Conservation (phyloP, 2,888 invertebrate species). For the Platypus cylindrus region DNA sequence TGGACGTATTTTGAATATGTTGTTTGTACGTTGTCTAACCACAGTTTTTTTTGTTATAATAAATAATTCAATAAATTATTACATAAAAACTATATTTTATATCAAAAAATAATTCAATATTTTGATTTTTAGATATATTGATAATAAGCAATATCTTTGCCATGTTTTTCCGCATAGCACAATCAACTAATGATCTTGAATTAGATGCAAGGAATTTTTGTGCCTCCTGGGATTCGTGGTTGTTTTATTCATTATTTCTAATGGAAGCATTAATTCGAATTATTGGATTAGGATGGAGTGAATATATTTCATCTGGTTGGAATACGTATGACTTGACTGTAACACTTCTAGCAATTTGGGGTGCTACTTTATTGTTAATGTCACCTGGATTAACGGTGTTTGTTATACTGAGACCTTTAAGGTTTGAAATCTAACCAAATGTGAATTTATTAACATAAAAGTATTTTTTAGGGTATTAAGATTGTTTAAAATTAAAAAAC, state of each 20-base stretch:
- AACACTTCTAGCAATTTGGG: constrained; percentile 52
- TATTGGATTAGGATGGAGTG: constrained; percentile 54
- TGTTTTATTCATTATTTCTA: constrained; percentile 67
- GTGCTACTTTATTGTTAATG: constrained; percentile 52
- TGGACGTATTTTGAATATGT: constrained; percentile 64
- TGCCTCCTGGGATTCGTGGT: constrained; percentile 64
- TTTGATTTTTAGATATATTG: constrained; percentile 52
- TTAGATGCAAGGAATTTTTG: constrained; percentile 52
- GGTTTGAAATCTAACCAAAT: constrained; percentile 28
- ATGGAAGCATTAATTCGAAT: constrained; percentile 61
- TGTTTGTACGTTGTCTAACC: constrained; percentile 55
- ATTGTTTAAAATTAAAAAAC: constrained; percentile 65
- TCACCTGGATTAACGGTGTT: constrained; percentile 57
- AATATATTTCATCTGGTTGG: constrained; percentile 74
- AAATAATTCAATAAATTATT: too few relatives aligned
- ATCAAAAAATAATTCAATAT: too few relatives aligned
- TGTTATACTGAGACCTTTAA: constrained; percentile 57
- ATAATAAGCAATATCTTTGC: constrained; percentile 64
- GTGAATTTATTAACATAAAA: not conserved
- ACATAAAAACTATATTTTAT: too few relatives aligned
- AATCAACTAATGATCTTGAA: constrained; percentile 46
- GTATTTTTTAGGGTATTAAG: constrained; percentile 40
- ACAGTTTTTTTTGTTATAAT: too few relatives aligned
- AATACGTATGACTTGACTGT: constrained; percentile 67
- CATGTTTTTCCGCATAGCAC: constrained; percentile 57